A percentile compares a stretch with the other conserved stretches of the same genome.
These are phyloP conservation scores for Nomada hirtipes DNA, from an alignment of 2,888 invertebrate genomes.

Conservation along the genomic window DNA sequence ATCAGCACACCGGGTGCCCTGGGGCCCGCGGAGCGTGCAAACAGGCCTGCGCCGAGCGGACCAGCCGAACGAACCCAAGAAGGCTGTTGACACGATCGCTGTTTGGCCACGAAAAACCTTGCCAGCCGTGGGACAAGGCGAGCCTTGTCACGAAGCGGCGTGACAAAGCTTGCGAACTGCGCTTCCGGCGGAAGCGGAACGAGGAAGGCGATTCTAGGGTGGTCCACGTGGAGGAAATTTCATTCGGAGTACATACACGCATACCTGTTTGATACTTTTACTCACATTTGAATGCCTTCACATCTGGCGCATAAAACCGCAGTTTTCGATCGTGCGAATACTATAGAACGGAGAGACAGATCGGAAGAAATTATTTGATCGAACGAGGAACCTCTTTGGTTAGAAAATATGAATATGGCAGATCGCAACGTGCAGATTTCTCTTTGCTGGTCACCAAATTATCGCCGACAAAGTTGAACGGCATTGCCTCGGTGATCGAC, in stretches of 20 bases:
- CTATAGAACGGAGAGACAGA: no score
- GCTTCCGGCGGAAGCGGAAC: neutral
- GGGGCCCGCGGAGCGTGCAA: conserved; percentile 64
- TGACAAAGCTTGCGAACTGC: neutral
- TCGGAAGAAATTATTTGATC: no score
- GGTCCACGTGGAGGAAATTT: neutral
- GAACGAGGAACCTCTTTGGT: no score
- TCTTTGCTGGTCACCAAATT: no score
- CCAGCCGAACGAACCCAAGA: conserved; percentile 55
- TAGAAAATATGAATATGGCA: no score
- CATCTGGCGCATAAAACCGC: no score
- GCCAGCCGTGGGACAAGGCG: conserved; percentile 30
- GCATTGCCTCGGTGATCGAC: neutral
- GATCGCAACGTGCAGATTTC: no score
- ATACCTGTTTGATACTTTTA: no score
- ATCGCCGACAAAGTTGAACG: no score
- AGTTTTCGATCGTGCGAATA: no score
- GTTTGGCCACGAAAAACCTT: conserved; percentile 57
- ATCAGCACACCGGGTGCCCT: conserved; percentile 53
- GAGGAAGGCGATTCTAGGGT: neutral
- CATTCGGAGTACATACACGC: no score
- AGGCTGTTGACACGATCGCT: conserved; percentile 51
- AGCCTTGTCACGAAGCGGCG: neutral
- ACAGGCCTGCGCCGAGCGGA: conserved; percentile 62
- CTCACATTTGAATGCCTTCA: no score